Evolutionary conservation across 2,888 invertebrate species (phyloP), one percentile per base, ranked within the genome.

Genomic region (Pedicia rivosa): DNA sequence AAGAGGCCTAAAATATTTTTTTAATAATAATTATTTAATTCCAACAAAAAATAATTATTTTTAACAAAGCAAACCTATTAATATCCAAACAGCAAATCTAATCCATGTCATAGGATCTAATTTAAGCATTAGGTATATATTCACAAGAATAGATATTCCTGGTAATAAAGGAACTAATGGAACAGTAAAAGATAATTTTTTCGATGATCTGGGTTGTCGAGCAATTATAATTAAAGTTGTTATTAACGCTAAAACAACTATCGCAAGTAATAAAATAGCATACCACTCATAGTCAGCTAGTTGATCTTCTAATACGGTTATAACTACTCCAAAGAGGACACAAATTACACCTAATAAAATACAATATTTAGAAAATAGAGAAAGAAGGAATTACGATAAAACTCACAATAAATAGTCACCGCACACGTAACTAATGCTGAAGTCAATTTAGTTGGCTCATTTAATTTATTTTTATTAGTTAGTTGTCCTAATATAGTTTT

Each of bases 121-220:
- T 40, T 55, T 53, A 7, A 55, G 47, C 86, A 91, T 87, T 15
- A 91, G 63, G 54, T 87, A 83, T 38, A 87, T 68, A 53, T 91
- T 91, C 29, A 81, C 67, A 46, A 86, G 68, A 43, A 87, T 78
- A 51, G 87, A 87, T 30, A 83, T 49, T 25, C 77, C 77, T 1
- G 90, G 90, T 36, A 90, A 56, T 40, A 83, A 62, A 2, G 91
- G 91, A 1, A 90, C 81, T 12, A 78, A 59, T 1, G 90, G 90
- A 5, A 88, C 78, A 20, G 71, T 72, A 52, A 79, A 79, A 0
- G 72, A 67, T 2, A 78, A 58, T 43, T 68, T 66, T 51, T 66
- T 66, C 26, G 66, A 65, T 0, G 74, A 73, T 5, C 67, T 68
- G 0, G 78, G 78, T 47, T 79, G 78, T 0, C 67, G 53, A 0